phyloP scores from a whole-genome alignment of 2,113 vertebrate genomes.

The Haplotaxodon microlepis region DNA sequence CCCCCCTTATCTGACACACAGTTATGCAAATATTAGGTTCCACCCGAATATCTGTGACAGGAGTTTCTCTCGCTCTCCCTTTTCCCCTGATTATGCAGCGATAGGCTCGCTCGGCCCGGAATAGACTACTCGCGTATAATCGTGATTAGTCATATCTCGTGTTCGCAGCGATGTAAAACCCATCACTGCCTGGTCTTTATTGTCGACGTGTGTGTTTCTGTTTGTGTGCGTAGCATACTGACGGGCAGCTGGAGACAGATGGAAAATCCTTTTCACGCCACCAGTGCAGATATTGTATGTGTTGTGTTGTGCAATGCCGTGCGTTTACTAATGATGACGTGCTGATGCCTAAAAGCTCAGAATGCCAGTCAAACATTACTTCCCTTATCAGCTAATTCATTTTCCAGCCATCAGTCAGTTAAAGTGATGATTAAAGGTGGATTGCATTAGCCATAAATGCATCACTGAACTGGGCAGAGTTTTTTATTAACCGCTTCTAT shows the following conservation, averaged over 20 bases:
- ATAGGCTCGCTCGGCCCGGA: slow-evolving; percentile 48
- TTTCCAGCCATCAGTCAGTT: background rate
- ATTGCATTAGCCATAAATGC: background rate
- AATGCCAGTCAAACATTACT: background rate
- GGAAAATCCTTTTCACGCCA: slow-evolving; percentile 24
- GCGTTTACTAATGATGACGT: slow-evolving; percentile 8
- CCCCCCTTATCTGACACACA: slow-evolving; percentile 56
- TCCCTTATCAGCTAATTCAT: background rate
- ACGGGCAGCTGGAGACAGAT: slow-evolving; percentile 20
- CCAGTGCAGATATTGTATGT: background rate
- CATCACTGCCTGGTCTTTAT: slow-evolving; percentile 17
- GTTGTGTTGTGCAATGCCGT: background rate
- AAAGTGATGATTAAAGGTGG: background rate
- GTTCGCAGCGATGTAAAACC: slow-evolving; percentile 44
- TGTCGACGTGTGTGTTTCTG: background rate
- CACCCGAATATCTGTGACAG: slow-evolving; percentile 50
- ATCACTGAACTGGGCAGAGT: background rate
- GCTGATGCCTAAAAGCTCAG: background rate
- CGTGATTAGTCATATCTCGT: slow-evolving; percentile 60
- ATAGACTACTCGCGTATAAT: slow-evolving; percentile 41
- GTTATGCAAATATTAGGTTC: slow-evolving; percentile 67
- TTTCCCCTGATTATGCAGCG: slow-evolving; percentile 39
- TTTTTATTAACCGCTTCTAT: background rate
- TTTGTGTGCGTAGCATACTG: slow-evolving; percentile 19
- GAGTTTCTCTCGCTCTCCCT: slow-evolving; percentile 35